Conservation (phyloP, 2,113 vertebrate species). For the Myocastor coypus region DNA sequence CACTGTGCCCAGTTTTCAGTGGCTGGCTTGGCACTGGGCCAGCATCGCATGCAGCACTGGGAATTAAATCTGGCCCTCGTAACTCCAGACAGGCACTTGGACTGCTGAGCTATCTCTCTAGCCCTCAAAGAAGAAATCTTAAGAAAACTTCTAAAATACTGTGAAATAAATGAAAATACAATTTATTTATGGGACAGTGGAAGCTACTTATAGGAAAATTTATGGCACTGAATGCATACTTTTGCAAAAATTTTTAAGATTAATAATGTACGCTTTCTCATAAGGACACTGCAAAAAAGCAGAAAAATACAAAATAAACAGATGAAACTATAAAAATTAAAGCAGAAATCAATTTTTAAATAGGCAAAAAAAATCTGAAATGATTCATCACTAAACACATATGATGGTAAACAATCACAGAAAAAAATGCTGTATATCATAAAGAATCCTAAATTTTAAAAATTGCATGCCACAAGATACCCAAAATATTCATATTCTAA, state of each 20-base stretch:
- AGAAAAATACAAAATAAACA: constrained; percentile 16
- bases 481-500: background rate
- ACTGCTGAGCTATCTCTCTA: too few relatives aligned
- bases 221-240: background rate
- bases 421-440: background rate
- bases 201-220: background rate
- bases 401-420: background rate
- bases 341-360: background rate
- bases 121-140: background rate
- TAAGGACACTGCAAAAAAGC: background rate
- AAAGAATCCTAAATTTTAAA: background rate
- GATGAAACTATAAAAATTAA: background rate
- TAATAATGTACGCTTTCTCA: background rate
- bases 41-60: too few relatives aligned
- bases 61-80: too few relatives aligned
- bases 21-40: too few relatives aligned
- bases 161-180: background rate
- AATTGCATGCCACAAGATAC: background rate
- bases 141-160: background rate
- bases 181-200: background rate
- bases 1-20: too few relatives aligned
- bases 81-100: too few relatives aligned
- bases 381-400: background rate
- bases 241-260: background rate
- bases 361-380: background rate